Percentiles rank a stretch among this genome's conserved stretches.
Conservation (phyloP, 2,797 vertebrate species). For the Spondyliosoma cantharus region DNA sequence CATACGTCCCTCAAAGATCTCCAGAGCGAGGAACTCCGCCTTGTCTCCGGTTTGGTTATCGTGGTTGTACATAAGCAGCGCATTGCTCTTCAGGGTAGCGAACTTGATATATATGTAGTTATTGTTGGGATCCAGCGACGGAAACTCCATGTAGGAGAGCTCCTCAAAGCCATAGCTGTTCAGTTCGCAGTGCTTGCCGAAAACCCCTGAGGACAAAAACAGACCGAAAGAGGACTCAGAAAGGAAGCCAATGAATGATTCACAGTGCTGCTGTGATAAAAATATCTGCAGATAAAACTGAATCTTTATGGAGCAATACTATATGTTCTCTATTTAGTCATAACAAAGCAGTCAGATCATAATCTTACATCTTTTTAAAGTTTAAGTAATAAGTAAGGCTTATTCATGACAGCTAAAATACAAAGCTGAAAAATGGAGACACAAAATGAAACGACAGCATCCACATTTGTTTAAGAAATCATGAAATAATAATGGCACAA, state of each 20-base stretch:
- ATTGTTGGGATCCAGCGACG: slow-evolving; percentile 97
- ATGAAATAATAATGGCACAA: slow-evolving; percentile 21
- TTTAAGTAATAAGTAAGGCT: not conserved
- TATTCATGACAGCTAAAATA: slow-evolving; percentile 24
- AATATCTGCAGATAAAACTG: slow-evolving; percentile 60
- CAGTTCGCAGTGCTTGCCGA: slow-evolving; percentile 97
- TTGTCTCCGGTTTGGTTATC: slow-evolving; percentile 97
- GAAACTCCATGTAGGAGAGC: slow-evolving; percentile 98
- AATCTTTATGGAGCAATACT: slow-evolving; percentile 19
- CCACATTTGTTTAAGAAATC: slow-evolving; percentile 58
- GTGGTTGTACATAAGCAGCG: slow-evolving; percentile 95
- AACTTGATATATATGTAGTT: slow-evolving; percentile 99
- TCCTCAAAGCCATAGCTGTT: slow-evolving; percentile 99
- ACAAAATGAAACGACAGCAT: slow-evolving; percentile 53
- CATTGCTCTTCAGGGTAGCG: slow-evolving; percentile 92
- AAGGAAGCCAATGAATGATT: slow-evolving; percentile 60
- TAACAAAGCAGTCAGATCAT: slow-evolving; percentile 23
- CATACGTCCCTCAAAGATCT: slow-evolving; percentile 90
- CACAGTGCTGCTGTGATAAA: slow-evolving; percentile 48
- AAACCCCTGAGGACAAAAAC: slow-evolving; percentile 89
- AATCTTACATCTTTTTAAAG: slow-evolving; percentile 7
- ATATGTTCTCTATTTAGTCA: slow-evolving; percentile 2
- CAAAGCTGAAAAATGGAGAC: slow-evolving; percentile 56
- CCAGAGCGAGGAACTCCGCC: slow-evolving; percentile 95
- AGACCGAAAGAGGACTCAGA: slow-evolving; percentile 50